Evolutionary conservation across 2,113 vertebrate species (phyloP), one percentile per base, ranked within the genome.

Genomic region (Leptobrachium leishanense): DNA sequence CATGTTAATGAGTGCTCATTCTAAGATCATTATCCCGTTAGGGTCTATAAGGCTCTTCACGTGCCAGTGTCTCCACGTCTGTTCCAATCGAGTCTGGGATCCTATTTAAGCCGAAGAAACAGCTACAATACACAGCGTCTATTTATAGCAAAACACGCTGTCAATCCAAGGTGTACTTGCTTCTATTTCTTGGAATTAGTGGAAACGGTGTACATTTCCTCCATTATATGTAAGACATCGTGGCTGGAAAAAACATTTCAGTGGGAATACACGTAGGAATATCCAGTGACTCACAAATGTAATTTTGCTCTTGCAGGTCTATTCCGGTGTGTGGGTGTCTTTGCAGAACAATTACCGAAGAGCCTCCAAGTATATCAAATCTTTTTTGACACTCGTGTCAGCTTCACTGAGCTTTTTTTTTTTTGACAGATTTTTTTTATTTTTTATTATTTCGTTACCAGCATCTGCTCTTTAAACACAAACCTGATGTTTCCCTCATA

Each of bases 311-410:
- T 86, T 91, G 90, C 86, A 90, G 89, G 91, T 93, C 90, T 94
- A 87, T 92, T 92, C 90, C 50, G 50, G 88, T 81, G 43, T 70
- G 86, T 90, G 89, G 90, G 90, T 88, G 91, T 91, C 91, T 75
- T 77, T 43, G 0, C 88, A 90, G 90, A 90, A 91, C 88, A 89
- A 87, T 93, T 93, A 93, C 84, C 82, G 72, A 71, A 92, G 90
- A 93, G 88, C 90, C 85, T 89, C 87, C 88, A 88, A 84, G 77
- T 82, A 89, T 85, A 53, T 43, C 88, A 88, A 87, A 90, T 92
- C 90, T 91, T 92, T 86, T 90, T 86, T 90, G 89, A 91, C 89
- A 90, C 91, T 87, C 89, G 81, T 89, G 88, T 88, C 88, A 90
- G 87, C 81, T 89, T 87, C 87, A 85, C 88, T 84, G 84, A 86